phyloP scores from a whole-genome alignment of 1,140 invertebrate species.

The Camponotus floridanus region DNA sequence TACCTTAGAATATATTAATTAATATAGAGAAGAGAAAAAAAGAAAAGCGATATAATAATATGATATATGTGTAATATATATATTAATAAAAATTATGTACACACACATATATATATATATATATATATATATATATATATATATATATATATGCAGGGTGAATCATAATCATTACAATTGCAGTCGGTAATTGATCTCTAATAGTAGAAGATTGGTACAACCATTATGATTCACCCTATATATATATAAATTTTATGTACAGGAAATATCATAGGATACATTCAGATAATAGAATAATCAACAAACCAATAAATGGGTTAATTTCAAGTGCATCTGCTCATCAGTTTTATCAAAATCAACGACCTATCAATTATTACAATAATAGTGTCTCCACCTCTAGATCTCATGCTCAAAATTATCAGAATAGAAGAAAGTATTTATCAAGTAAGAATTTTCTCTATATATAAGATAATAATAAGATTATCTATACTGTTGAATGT shows the following conservation, averaged over 20 bases:
- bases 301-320: constrained; percentile 67
- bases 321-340: constrained; percentile 74
- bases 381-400: constrained; percentile 73
- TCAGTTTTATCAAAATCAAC: constrained; percentile 80
- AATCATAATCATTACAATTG: too few species aligned
- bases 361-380: constrained; percentile 73
- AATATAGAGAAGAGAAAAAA: not conserved
- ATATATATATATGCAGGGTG: too few species aligned
- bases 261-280: constrained; percentile 73
- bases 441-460: constrained; percentile 72
- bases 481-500: too few species aligned
- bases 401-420: constrained; percentile 80
- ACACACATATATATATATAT: not conserved
- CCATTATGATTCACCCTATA: too few species aligned
- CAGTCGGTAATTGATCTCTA: too few species aligned
- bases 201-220: too few species aligned
- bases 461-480: not conserved
- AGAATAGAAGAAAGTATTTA: constrained; percentile 82
- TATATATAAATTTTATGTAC: not conserved
- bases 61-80: not conserved
- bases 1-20: not conserved
- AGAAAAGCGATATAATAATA: not conserved
- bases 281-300: constrained; percentile 61
- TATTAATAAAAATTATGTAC: not conserved
- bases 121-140: constrained; percentile 7